These are phyloP conservation scores for Pseudolycoriella hygida DNA, from an alignment of 2,888 invertebrate genomes.

Conservation along the genomic window DNA sequence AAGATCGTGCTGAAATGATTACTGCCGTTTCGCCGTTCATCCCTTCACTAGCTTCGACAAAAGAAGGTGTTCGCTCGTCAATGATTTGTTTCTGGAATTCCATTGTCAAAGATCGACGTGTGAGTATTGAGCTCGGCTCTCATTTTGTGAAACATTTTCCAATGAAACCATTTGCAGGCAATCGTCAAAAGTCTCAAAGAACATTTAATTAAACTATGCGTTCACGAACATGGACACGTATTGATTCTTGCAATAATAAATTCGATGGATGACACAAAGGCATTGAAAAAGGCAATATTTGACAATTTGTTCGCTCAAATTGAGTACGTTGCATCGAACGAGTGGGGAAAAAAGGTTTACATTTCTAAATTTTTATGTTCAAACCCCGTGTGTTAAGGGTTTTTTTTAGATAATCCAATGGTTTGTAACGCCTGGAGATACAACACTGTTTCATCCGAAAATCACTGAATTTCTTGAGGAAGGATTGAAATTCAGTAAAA, in stretches of 20 bases:
- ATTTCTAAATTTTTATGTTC: slow-evolving; percentile 13
- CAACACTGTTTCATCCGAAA: slow-evolving; percentile 64
- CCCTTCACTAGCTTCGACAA: slow-evolving; percentile 48
- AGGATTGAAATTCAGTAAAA: slow-evolving; percentile 60
- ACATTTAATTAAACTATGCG: slow-evolving; percentile 57
- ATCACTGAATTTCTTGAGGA: slow-evolving; percentile 54
- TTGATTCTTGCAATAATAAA: slow-evolving; percentile 72
- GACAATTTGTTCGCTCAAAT: slow-evolving; percentile 48
- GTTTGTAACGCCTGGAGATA: slow-evolving; percentile 67
- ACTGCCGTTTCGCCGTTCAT: slow-evolving; percentile 49
- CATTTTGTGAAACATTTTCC: too few species aligned
- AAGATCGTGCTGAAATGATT: slow-evolving; percentile 59
- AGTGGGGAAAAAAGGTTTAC: slow-evolving; percentile 74
- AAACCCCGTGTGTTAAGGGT: slow-evolving; percentile 3
- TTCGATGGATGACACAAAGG: slow-evolving; percentile 79
- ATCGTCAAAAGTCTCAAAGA: slow-evolving; percentile 81
- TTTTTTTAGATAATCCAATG: slow-evolving; percentile 57
- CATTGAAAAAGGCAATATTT: slow-evolving; percentile 66
- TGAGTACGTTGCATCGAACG: slow-evolving; percentile 50
- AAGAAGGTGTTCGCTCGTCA: slow-evolving; percentile 65
- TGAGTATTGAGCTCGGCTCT: slow-evolving; percentile 19
- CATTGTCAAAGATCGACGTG: slow-evolving; percentile 58
- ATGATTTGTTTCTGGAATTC: slow-evolving; percentile 80
- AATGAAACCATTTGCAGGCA: slow-evolving; percentile 39
- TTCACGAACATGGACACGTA: slow-evolving; percentile 75